Percentiles rank a stretch among this genome's conserved stretches.
Conservation (phyloP, 2,888 invertebrate genomes). For the Lamproptera curius region DNA sequence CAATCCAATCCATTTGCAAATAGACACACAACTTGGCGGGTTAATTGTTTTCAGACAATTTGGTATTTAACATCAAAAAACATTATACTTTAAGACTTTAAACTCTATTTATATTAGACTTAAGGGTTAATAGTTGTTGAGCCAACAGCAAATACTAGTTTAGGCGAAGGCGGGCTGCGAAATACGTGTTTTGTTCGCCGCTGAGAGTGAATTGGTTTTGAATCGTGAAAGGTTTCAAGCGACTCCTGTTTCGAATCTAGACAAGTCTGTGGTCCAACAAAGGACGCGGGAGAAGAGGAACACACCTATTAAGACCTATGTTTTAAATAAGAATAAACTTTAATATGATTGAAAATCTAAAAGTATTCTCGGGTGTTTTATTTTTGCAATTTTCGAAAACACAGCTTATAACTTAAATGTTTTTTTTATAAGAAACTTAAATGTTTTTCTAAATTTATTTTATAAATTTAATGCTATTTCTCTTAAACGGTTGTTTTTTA, state of each 20-base stretch:
- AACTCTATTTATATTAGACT: too few relatives aligned
- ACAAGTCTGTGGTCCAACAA: slow-evolving; percentile 9
- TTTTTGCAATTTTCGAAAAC: too few relatives aligned
- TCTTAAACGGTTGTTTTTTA: too few relatives aligned
- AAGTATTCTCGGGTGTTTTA: neutral
- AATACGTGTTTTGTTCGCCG: slow-evolving; percentile 66
- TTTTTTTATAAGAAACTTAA: too few relatives aligned
- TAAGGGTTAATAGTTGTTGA: too few relatives aligned
- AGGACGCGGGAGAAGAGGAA: slow-evolving; percentile 8
- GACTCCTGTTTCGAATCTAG: slow-evolving; percentile 13
- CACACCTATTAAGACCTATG: too few relatives aligned
- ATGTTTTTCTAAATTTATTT: too few relatives aligned
- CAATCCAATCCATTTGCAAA: slow-evolving; percentile 73
- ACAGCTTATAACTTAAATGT: too few relatives aligned
- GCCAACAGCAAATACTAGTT: slow-evolving; percentile 26
- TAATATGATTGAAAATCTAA: neutral
- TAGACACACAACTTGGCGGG: slow-evolving; percentile 56
- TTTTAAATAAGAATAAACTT: neutral
- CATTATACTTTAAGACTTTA: slow-evolving; percentile 22
- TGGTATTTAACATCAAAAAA: slow-evolving; percentile 18
- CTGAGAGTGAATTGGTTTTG: slow-evolving; percentile 61
- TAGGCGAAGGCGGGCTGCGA: slow-evolving; percentile 45
- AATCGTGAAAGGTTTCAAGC: slow-evolving; percentile 31
- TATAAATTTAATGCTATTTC: too few relatives aligned
- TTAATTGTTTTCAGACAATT: slow-evolving; percentile 57